phyloP scores from a whole-genome alignment of 2,113 vertebrate species.

The Emydocephalus ijimae region DNA sequence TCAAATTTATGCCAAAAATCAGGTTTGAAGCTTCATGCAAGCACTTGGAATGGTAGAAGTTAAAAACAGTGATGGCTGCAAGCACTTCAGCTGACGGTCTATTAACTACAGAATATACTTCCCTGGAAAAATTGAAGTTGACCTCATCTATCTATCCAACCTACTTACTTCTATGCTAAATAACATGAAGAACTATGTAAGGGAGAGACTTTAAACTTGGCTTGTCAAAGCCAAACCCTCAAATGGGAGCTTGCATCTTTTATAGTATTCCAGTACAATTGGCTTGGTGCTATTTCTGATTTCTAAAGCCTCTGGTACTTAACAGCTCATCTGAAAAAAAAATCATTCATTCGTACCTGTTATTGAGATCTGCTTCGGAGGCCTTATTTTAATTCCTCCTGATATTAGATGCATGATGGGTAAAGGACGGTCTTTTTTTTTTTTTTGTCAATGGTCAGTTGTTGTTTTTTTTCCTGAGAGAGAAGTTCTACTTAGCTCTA shows the following conservation, averaged over 20 bases:
- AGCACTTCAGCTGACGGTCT: not conserved
- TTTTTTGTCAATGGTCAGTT: not conserved
- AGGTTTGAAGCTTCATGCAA: not conserved
- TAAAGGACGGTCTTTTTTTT: not conserved
- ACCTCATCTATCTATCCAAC: not conserved
- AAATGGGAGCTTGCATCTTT: not conserved
- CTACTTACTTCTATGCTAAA: not conserved
- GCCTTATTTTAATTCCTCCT: not conserved
- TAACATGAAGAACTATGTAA: not conserved
- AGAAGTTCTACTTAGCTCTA: not conserved
- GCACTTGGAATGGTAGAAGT: too few relatives aligned
- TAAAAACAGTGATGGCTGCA: not conserved
- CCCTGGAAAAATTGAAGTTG: not conserved
- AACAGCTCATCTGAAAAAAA: not conserved
- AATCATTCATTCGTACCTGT: not conserved
- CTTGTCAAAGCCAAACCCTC: not conserved
- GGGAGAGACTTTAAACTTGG: not conserved
- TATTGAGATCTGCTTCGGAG: not conserved
- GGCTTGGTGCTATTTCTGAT: not conserved
- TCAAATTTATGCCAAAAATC: not conserved
- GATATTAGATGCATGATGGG: not conserved
- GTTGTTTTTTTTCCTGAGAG: not conserved
- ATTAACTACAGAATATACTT: not conserved
- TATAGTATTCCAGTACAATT: not conserved
- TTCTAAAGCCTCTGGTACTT: not conserved